A percentile compares a stretch with the other conserved stretches of the same genome.
Evolutionary conservation across 2,797 vertebrate genomes (phyloP).

Genomic region (Poeciliopsis turneri): DNA sequence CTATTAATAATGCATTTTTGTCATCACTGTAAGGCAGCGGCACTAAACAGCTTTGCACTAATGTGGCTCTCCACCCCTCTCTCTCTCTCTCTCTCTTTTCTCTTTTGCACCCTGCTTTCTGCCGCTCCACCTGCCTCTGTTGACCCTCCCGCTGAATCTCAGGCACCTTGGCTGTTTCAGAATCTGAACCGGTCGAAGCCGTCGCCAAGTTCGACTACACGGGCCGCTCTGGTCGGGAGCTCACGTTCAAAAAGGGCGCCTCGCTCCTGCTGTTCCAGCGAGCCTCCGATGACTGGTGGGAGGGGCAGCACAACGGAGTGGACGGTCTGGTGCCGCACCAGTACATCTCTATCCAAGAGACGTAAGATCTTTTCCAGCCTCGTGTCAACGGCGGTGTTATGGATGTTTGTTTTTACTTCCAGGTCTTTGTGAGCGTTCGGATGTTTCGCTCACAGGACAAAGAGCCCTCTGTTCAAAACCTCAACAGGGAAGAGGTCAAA

Average conservation of each 20-base stretch:
- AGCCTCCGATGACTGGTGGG: conserved; percentile 96
- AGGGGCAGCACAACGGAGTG: conserved; percentile 89
- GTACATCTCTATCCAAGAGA: conserved; percentile 94
- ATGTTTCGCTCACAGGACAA: conserved; percentile 7
- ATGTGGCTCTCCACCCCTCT: conserved; percentile 62
- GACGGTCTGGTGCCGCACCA: conserved; percentile 94
- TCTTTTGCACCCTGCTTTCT: conserved; percentile 21
- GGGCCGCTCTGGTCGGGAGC: conserved; percentile 89
- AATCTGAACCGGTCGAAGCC: conserved; percentile 91
- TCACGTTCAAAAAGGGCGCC: conserved; percentile 94
- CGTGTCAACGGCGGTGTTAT: background rate
- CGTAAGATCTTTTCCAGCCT: conserved; percentile 76
- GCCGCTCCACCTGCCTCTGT: conserved; percentile 28
- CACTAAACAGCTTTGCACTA: conserved; percentile 68
- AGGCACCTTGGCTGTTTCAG: conserved; percentile 85
- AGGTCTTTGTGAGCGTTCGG: background rate
- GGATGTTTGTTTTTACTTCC: background rate
- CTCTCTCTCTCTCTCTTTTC: conserved; percentile 27
- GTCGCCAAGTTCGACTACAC: conserved; percentile 93
- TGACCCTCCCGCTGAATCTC: conserved; percentile 64
- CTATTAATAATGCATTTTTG: conserved; percentile 28
- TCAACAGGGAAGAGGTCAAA: conserved; percentile 13
- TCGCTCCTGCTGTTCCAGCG: conserved; percentile 89
- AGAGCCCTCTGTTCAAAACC: conserved; percentile 3
- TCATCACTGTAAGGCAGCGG: conserved; percentile 14